These are phyloP conservation scores for Petrocephalus zakoni DNA, from an alignment of 2,113 vertebrate genomes.

Conservation along the genomic window DNA sequence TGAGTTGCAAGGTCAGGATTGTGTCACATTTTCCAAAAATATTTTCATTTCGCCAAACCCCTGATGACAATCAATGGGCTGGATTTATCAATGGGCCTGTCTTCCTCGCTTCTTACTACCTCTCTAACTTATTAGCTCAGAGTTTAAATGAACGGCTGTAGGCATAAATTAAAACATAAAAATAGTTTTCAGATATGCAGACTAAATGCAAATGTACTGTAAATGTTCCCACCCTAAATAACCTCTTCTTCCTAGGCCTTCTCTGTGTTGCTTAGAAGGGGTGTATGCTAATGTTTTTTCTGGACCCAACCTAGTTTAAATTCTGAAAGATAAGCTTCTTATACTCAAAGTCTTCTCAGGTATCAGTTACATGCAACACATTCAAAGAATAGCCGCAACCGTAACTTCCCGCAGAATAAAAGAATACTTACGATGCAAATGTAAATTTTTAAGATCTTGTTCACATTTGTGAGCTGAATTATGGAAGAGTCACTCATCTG, in stretches of 20 bases:
- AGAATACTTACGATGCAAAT: background rate
- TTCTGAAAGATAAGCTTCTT: background rate
- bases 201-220: background rate
- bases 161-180: slow-evolving; percentile 25
- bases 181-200: background rate
- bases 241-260: background rate
- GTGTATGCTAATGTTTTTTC: background rate
- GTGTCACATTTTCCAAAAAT: slow-evolving; percentile 47
- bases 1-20: slow-evolving; percentile 39
- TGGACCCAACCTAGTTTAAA: background rate
- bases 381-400: background rate
- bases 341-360: background rate
- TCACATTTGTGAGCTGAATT: background rate
- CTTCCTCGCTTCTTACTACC: background rate
- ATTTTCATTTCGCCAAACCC: slow-evolving; percentile 28
- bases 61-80: slow-evolving; percentile 4
- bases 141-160: slow-evolving; percentile 28
- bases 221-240: background rate
- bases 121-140: background rate
- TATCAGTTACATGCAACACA: background rate
- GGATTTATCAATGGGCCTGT: background rate
- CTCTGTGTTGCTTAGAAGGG: background rate
- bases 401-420: background rate
- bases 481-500: background rate
- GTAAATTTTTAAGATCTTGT: background rate